Conservation (phyloP, 1,140 invertebrate genomes). For the Platyura marginata region DNA sequence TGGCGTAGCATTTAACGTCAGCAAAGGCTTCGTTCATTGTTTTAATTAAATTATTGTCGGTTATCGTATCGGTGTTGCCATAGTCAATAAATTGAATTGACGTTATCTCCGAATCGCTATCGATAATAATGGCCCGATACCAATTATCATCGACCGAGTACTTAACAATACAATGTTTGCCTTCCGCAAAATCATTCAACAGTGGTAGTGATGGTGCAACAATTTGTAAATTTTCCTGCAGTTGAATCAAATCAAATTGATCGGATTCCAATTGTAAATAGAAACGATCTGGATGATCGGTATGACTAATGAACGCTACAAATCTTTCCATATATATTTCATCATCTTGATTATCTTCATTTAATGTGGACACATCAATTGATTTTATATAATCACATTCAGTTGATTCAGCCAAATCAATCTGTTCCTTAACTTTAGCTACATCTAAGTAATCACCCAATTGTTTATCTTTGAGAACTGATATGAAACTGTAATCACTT, state of each 20-base stretch:
- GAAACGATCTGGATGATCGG: slow-evolving; percentile 44
- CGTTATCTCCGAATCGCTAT: slow-evolving; percentile 44
- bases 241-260: slow-evolving; percentile 26
- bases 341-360: background rate
- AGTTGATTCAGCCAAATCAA: background rate
- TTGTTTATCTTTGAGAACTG: background rate
- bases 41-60: slow-evolving; percentile 37
- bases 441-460: background rate
- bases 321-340: background rate
- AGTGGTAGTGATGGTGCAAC: slow-evolving; percentile 26
- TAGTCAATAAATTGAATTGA: slow-evolving; percentile 68
- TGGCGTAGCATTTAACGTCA: slow-evolving; percentile 31
- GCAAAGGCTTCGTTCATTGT: slow-evolving; percentile 31
- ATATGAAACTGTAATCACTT: background rate
- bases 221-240: slow-evolving; percentile 39
- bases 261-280: slow-evolving; percentile 38
- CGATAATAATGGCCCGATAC: slow-evolving; percentile 66
- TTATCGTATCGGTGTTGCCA: slow-evolving; percentile 54
- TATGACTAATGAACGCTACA: slow-evolving; percentile 35
- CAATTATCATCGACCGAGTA: slow-evolving; percentile 53
- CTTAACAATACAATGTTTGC: slow-evolving; percentile 47
- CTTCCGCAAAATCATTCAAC: slow-evolving; percentile 34
- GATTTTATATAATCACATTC: background rate
- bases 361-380: background rate
- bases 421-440: background rate